Evolutionary conservation across 2,113 vertebrate species (phyloP).

Genomic region (Gadus chalcogrammus): DNA sequence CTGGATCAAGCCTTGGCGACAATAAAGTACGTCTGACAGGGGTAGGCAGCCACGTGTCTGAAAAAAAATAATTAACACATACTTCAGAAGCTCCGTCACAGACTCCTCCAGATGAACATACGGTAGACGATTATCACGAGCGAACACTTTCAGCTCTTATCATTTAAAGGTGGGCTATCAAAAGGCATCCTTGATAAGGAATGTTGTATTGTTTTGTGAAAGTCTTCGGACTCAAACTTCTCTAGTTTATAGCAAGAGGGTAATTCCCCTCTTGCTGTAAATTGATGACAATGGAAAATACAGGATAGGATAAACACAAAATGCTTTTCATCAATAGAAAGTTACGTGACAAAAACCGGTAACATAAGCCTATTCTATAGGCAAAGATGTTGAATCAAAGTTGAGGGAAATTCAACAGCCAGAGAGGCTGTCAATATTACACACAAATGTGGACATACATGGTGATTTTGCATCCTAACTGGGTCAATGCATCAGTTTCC

Average conservation of each 20-base stretch:
- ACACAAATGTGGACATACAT: conserved; percentile 15
- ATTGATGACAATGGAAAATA: too few species aligned
- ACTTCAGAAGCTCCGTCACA: conserved; percentile 56
- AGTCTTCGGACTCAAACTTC: too few species aligned
- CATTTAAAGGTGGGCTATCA: too few species aligned
- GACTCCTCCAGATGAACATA: conserved; percentile 28
- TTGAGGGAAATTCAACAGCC: conserved; percentile 16
- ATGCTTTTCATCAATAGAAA: too few species aligned
- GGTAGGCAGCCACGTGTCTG: conserved; percentile 50
- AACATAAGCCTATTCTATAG: too few species aligned
- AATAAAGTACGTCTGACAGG: conserved; percentile 51
- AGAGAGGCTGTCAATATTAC: conserved; percentile 43
- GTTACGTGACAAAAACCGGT: too few species aligned
- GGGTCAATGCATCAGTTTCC: not conserved
- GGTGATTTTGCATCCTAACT: conserved; percentile 22
- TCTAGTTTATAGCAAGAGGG: too few species aligned
- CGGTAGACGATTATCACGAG: conserved; percentile 7
- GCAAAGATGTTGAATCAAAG: too few species aligned
- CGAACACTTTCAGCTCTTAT: too few species aligned
- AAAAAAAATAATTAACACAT: conserved; percentile 37
- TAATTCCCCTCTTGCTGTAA: too few species aligned
- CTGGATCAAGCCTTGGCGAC: conserved; percentile 55
- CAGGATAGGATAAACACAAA: too few species aligned
- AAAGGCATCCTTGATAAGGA: not conserved
- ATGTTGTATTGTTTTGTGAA: not conserved